These are phyloP conservation scores for Oncorhynchus mykiss DNA, from an alignment of 2,113 vertebrate species.

Conservation along the genomic window DNA sequence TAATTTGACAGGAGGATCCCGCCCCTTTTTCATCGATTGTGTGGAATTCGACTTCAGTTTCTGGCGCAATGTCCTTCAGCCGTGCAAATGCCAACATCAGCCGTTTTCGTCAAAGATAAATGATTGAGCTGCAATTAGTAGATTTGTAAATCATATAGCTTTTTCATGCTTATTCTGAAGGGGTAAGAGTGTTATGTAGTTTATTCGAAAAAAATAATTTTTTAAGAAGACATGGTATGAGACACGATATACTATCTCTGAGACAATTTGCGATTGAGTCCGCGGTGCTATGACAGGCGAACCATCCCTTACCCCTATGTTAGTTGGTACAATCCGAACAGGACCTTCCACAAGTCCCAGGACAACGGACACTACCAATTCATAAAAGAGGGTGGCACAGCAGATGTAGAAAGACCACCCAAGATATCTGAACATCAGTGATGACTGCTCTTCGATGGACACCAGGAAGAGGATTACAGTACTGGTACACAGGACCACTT, in stretches of 20 bases:
- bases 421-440: conserved; percentile 28
- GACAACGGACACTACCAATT: conserved; percentile 30
- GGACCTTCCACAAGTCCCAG: conserved; percentile 17
- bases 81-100: not conserved
- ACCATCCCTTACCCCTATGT: not conserved
- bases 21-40: not conserved
- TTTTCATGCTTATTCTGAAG: not conserved
- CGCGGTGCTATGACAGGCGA: conserved; percentile 14
- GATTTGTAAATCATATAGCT: not conserved
- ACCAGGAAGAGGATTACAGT: conserved; percentile 41
- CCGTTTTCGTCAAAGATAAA: not conserved
- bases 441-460: conserved; percentile 17
- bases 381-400: conserved; percentile 43
- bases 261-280: not conserved
- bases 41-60: not conserved
- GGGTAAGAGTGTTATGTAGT: not conserved
- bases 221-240: not conserved
- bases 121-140: not conserved
- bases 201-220: not conserved
- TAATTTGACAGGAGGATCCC: not conserved
- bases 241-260: not conserved
- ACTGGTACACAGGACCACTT: conserved; percentile 30
- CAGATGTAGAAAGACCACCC: conserved; percentile 57
- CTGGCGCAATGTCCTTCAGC: not conserved
- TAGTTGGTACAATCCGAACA: conserved; percentile 16